These are phyloP conservation scores for Protonibea diacanthus DNA, from an alignment of 2,797 vertebrate species.

Conservation along the genomic window DNA sequence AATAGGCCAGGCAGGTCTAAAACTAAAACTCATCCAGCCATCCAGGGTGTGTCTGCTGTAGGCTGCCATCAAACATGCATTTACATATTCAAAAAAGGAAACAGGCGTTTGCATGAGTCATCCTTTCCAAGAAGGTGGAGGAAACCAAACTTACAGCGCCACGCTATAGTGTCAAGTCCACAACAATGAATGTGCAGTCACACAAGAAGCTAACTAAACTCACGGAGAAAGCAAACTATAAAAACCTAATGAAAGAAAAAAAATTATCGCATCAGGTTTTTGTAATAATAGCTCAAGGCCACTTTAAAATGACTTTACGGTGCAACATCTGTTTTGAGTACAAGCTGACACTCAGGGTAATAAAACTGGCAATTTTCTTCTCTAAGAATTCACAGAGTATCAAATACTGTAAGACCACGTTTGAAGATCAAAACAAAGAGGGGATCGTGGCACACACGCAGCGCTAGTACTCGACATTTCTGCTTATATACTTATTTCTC, in stretches of 20 bases:
- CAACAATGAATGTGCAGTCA: conserved; percentile 30
- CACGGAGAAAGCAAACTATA: conserved; percentile 5
- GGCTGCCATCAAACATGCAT: conserved; percentile 63
- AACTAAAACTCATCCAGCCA: conserved; percentile 57
- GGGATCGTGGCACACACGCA: conserved; percentile 44
- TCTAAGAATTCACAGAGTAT: conserved; percentile 38
- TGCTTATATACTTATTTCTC: background rate
- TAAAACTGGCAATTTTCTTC: conserved; percentile 59
- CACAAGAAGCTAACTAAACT: conserved; percentile 9
- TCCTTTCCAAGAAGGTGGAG: conserved; percentile 70
- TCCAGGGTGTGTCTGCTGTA: conserved; percentile 62
- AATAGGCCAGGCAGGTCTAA: conserved; percentile 65
- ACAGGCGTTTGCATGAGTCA: conserved; percentile 70
- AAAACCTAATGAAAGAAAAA: conserved; percentile 41
- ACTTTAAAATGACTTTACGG: conserved; percentile 66
- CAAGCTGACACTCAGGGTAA: conserved; percentile 53
- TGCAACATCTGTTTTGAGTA: conserved; percentile 68
- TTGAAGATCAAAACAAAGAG: conserved; percentile 48
- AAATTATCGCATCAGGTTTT: conserved; percentile 46
- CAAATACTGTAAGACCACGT: conserved; percentile 44
- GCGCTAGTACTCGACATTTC: background rate
- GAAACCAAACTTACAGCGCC: conserved; percentile 48
- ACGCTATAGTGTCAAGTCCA: conserved; percentile 1
- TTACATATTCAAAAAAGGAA: conserved; percentile 79
- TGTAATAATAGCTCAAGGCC: conserved; percentile 55